Conservation (phyloP, 2,888 invertebrate genomes). For the Tiphia femorata region DNA sequence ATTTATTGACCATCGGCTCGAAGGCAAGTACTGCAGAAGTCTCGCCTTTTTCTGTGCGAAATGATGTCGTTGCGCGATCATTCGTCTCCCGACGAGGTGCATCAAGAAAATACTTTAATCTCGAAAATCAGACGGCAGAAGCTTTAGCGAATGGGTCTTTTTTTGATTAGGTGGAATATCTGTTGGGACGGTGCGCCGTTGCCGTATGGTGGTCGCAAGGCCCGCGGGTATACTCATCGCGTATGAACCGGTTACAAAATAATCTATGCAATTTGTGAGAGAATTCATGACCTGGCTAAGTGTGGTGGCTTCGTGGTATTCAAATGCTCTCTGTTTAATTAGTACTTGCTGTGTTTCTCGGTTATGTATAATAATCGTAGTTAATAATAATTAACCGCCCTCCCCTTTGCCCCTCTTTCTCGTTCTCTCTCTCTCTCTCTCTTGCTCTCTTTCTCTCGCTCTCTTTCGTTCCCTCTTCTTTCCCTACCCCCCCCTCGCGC, state of each 20-base stretch:
- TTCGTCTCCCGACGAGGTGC: no score
- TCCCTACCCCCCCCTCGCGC: no score
- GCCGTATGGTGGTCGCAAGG: slow-evolving; percentile 22
- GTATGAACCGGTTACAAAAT: slow-evolving; percentile 51
- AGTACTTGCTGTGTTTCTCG: slow-evolving; percentile 48
- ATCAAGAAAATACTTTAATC: no score
- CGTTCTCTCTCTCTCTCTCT: no score
- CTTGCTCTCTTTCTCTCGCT: no score
- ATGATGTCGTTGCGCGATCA: no score
- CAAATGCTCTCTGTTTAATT: slow-evolving; percentile 51
- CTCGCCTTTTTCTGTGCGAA: no score
- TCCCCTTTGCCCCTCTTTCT: slow-evolving; percentile 46
- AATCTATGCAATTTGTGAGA: slow-evolving; percentile 56
- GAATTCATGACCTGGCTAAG: slow-evolving; percentile 58
- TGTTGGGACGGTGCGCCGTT: slow-evolving; percentile 16
- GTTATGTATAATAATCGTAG: slow-evolving; percentile 61
- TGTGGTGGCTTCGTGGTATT: slow-evolving; percentile 52
- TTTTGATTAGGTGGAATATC: no score
- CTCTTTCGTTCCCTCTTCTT: slow-evolving; percentile 51
- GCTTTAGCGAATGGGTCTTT: no score
- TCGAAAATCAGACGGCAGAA: no score
- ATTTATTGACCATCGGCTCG: no score
- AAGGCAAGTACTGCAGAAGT: no score
- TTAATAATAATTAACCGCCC: slow-evolving; percentile 58
- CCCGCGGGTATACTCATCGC: slow-evolving; percentile 40